Conservation (phyloP, 2,888 invertebrate genomes). For the Phyllotreta striolata region DNA sequence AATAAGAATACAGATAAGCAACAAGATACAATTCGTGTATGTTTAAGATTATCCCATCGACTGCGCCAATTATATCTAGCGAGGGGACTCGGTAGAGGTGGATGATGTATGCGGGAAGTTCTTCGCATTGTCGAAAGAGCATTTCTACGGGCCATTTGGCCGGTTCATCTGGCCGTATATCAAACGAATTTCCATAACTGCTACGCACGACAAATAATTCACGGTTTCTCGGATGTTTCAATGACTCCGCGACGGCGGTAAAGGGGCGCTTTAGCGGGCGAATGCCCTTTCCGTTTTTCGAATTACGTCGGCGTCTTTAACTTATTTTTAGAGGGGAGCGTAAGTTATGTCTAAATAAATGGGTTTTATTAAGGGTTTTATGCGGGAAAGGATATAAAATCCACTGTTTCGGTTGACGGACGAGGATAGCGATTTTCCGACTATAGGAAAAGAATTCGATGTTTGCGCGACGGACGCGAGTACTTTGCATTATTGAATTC, state of each 20-base stretch:
- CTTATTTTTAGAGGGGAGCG: conserved; percentile 15
- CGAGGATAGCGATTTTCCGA: too few species aligned
- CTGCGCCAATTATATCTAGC: too few species aligned
- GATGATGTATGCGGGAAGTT: too few species aligned
- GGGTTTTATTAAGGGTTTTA: conserved; percentile 4
- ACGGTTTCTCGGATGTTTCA: conserved; percentile 42
- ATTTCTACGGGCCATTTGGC: conserved; percentile 50
- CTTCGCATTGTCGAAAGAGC: too few species aligned
- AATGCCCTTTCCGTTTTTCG: conserved; percentile 25
- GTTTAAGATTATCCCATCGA: too few species aligned
- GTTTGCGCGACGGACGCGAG: too few species aligned
- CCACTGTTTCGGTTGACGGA: too few species aligned
- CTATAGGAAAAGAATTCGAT: too few species aligned
- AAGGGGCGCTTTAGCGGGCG: conserved; percentile 36
- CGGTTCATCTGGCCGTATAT: conserved; percentile 54
- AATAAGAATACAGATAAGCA: too few species aligned
- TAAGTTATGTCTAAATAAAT: conserved; percentile 6
- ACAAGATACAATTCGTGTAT: too few species aligned
- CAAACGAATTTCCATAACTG: conserved; percentile 53
- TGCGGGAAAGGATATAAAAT: not conserved
- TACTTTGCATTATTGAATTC: too few species aligned
- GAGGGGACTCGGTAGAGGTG: too few species aligned
- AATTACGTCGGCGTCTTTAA: conserved; percentile 26
- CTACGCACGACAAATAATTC: conserved; percentile 52
- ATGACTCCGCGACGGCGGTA: conserved; percentile 43